Conservation (phyloP, 2,113 vertebrate species). For the Ascaphus truei region DNA sequence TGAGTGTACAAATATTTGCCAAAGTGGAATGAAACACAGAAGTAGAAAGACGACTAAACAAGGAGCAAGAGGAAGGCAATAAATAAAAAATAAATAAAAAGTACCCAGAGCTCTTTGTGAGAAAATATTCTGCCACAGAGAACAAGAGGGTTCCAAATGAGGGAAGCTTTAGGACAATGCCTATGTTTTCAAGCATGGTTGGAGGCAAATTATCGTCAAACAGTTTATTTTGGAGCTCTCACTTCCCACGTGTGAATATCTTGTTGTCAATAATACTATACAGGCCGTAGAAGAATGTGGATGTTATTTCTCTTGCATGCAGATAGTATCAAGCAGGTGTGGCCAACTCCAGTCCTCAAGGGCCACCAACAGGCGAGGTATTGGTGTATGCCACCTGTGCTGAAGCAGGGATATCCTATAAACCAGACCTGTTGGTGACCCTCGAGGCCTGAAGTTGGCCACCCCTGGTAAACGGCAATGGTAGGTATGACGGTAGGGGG, state of each 20-base stretch:
- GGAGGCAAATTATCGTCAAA: neutral
- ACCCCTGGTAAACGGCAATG: too few species aligned
- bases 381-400: too few species aligned
- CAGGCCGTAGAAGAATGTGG: neutral
- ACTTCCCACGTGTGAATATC: neutral
- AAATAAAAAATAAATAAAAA: too few species aligned
- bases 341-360: too few species aligned
- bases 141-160: neutral
- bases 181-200: neutral
- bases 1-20: conserved; percentile 37
- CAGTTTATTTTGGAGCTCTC: neutral
- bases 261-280: neutral
- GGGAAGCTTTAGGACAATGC: neutral
- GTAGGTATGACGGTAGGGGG: too few species aligned
- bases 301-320: too few species aligned
- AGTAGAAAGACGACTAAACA: conserved; percentile 19
- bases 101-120: conserved; percentile 23
- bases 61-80: conserved; percentile 8
- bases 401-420: too few species aligned
- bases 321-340: too few species aligned
- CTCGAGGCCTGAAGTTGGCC: too few species aligned
- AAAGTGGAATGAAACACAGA: conserved; percentile 43
- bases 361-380: too few species aligned
- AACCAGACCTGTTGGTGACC: too few species aligned
- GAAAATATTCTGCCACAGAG: neutral